Evolutionary conservation across 2,888 invertebrate genomes (phyloP).

Genomic region (Cosmia trapezina): DNA sequence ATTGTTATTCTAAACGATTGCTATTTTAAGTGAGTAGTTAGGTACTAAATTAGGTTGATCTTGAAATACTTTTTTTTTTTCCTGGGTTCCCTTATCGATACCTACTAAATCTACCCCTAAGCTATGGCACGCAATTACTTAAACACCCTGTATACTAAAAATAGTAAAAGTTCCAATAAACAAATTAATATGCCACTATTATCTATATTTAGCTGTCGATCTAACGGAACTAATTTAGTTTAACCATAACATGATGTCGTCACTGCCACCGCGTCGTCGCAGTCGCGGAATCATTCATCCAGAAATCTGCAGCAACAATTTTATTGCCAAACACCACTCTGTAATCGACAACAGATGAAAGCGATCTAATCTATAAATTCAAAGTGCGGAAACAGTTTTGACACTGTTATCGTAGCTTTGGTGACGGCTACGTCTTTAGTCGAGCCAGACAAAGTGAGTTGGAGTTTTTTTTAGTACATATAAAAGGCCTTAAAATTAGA

Average conservation of each 20-base stretch:
- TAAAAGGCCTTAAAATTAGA: not conserved
- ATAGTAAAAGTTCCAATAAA: constrained; percentile 10
- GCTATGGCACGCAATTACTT: no score
- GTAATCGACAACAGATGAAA: constrained; percentile 87
- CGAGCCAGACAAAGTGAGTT: constrained; percentile 63
- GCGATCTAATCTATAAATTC: constrained; percentile 88
- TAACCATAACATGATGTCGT: constrained; percentile 85
- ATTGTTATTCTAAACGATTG: no score
- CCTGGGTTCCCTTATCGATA: no score
- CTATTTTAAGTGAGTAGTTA: no score
- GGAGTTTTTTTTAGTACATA: constrained; percentile 11
- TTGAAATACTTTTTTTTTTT: no score
- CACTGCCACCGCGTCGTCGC: constrained; percentile 74
- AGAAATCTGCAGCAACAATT: constrained; percentile 86
- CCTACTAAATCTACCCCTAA: no score
- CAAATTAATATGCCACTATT: constrained; percentile 65
- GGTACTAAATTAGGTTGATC: no score
- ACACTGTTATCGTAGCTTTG: constrained; percentile 80
- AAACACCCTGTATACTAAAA: no score
- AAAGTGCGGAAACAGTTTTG: constrained; percentile 81
- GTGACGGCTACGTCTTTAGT: constrained; percentile 69
- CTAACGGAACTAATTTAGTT: constrained; percentile 85
- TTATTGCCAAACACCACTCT: constrained; percentile 85
- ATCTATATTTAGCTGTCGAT: constrained; percentile 57
- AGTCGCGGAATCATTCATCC: constrained; percentile 84